A percentile compares a stretch with the other conserved stretches of the same genome.
These are phyloP conservation scores for Melanotaenia parkinsoni DNA, from an alignment of 2,797 vertebrate species.

Conservation along the genomic window DNA sequence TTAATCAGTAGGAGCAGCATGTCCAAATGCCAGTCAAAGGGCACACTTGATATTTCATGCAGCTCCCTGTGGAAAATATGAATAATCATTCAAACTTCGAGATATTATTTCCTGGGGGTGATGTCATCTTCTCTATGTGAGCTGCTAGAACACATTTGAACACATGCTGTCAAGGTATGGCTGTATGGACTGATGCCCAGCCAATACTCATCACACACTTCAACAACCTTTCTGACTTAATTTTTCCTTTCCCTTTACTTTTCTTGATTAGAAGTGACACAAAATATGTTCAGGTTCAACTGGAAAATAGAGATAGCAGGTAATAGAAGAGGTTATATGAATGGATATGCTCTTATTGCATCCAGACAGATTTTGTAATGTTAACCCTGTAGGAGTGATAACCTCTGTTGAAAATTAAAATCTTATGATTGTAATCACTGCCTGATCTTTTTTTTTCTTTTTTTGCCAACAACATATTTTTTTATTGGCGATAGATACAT, in stretches of 20 bases:
- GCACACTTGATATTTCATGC: conserved; percentile 63
- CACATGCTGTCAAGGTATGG: conserved; percentile 1
- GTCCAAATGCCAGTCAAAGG: conserved; percentile 73
- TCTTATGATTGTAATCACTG: background rate
- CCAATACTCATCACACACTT: conserved; percentile 22
- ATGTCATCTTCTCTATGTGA: conserved; percentile 34
- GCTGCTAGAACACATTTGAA: conserved; percentile 17
- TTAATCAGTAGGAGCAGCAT: conserved; percentile 56
- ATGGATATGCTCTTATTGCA: background rate
- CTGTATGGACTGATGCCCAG: conserved; percentile 19
- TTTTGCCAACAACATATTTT: too few relatives aligned
- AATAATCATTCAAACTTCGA: conserved; percentile 48
- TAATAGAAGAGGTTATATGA: background rate
- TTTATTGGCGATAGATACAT: too few relatives aligned
- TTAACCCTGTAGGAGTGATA: background rate
- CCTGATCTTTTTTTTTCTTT: background rate
- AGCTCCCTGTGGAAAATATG: conserved; percentile 47
- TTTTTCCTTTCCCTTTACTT: background rate
- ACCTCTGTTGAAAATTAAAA: background rate
- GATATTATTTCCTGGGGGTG: conserved; percentile 27
- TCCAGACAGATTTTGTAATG: background rate
- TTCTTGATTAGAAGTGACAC: conserved; percentile 17
- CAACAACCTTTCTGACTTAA: conserved; percentile 5
- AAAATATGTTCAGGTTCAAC: conserved; percentile 8
- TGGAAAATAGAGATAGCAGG: conserved; percentile 11